Percentiles rank a stretch among this genome's conserved stretches.
phyloP scores from a whole-genome alignment of 2,888 invertebrate species.

The Hirtodrosophila trivittata region DNA sequence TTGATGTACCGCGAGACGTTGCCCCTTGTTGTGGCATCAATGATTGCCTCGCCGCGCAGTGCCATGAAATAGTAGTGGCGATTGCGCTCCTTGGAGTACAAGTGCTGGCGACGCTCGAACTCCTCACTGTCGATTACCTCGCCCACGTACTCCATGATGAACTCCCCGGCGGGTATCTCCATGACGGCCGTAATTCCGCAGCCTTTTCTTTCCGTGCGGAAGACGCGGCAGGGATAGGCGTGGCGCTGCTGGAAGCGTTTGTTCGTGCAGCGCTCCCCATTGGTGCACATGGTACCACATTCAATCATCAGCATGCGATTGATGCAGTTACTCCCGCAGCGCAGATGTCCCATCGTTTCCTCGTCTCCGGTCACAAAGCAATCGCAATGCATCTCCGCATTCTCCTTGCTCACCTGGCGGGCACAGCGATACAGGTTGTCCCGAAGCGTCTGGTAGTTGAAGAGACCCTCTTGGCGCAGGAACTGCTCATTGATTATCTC shows the following conservation, averaged over 20 bases:
- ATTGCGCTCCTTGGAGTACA: slow-evolving; percentile 95
- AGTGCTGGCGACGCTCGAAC: slow-evolving; percentile 93
- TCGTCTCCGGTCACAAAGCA: slow-evolving; percentile 96
- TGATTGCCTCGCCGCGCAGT: slow-evolving; percentile 94
- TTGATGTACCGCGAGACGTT: slow-evolving; percentile 99
- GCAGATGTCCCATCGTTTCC: slow-evolving; percentile 90
- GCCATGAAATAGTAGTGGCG: slow-evolving; percentile 99
- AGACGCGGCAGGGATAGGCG: slow-evolving; percentile 93
- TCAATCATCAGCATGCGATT: slow-evolving; percentile 98
- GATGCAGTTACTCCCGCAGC: slow-evolving; percentile 98
- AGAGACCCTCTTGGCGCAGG: slow-evolving; percentile 85
- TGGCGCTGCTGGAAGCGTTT: slow-evolving; percentile 95
- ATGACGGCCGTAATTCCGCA: slow-evolving; percentile 91
- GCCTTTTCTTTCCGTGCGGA: slow-evolving; percentile 97
- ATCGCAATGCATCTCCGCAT: slow-evolving; percentile 97
- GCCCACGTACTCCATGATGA: slow-evolving; percentile 99
- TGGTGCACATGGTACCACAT: slow-evolving; percentile 96
- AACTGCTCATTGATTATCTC: slow-evolving; percentile 82
- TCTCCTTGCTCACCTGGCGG: slow-evolving; percentile 94
- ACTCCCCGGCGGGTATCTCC: slow-evolving; percentile 87
- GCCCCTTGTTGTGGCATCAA: slow-evolving; percentile 98
- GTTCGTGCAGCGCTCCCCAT: slow-evolving; percentile 96
- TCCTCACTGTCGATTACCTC: slow-evolving; percentile 96
- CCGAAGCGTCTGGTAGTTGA: slow-evolving; percentile 90
- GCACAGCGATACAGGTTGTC: slow-evolving; percentile 95